Conservation (phyloP, 2,113 vertebrate species). For the Paramisgurnus dabryanus region DNA sequence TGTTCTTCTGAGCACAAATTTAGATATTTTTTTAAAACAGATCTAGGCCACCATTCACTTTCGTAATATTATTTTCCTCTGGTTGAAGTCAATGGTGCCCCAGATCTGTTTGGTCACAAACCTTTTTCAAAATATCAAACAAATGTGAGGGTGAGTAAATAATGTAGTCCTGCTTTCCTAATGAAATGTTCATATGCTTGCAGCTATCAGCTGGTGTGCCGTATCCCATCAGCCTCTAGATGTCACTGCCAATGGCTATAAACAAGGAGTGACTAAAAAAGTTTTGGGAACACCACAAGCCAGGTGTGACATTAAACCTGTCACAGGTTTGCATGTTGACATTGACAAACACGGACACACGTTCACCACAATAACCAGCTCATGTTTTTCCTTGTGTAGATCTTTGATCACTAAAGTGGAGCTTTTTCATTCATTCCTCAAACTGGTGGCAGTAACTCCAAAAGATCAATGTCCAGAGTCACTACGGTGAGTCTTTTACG, state of each 20-base stretch:
- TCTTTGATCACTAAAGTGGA: constrained; percentile 90
- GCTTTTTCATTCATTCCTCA: constrained; percentile 85
- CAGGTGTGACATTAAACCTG: constrained; percentile 72
- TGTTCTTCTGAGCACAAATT: too few species aligned
- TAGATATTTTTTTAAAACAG: too few species aligned
- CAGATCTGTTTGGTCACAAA: too few species aligned
- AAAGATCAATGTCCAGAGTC: constrained; percentile 77
- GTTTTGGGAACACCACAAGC: constrained; percentile 73
- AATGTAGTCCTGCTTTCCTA: neutral
- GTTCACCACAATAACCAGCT: neutral
- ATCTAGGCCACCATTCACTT: too few species aligned
- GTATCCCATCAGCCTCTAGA: constrained; percentile 85
- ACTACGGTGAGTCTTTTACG: constrained; percentile 78
- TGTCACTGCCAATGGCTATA: constrained; percentile 92
- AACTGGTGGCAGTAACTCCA: constrained; percentile 75
- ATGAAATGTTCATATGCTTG: constrained; percentile 28
- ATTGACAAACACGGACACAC: neutral
- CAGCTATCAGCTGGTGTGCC: constrained; percentile 94
- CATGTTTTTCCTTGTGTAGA: constrained; percentile 64
- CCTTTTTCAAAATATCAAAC: too few species aligned
- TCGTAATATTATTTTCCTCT: too few species aligned
- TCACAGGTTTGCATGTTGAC: neutral
- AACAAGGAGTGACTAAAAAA: constrained; percentile 90
- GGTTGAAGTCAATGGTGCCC: too few species aligned
- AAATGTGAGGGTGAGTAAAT: too few species aligned